Conservation (phyloP, 2,888 invertebrate genomes). For the Bimastos eiseni region DNA sequence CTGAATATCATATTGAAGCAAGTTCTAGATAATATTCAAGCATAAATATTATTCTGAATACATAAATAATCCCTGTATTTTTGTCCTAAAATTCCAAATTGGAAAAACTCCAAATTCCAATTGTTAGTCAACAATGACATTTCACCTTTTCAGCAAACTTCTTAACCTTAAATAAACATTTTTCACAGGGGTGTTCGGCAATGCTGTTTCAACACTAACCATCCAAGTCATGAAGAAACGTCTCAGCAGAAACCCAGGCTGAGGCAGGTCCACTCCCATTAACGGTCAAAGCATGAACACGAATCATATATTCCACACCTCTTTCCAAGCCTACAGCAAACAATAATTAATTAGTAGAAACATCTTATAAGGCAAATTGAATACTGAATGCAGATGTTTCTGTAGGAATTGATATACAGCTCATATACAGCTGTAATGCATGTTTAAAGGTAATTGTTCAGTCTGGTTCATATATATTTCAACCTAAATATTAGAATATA, state of each 20-base stretch:
- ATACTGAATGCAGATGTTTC: neutral
- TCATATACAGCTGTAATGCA: too few species aligned
- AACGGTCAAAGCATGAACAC: slow-evolving; percentile 85
- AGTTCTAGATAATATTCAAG: neutral
- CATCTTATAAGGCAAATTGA: neutral
- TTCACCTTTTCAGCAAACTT: neutral
- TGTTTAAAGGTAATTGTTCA: neutral
- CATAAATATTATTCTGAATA: neutral
- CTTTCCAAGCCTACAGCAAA: slow-evolving; percentile 70
- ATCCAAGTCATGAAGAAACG: slow-evolving; percentile 81
- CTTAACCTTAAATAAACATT: neutral
- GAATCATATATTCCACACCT: slow-evolving; percentile 78
- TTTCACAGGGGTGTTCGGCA: neutral
- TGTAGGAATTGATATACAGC: neutral
- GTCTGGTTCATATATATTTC: neutral
- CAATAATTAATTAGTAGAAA: neutral
- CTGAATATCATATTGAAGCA: neutral
- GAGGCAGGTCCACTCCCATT: slow-evolving; percentile 91
- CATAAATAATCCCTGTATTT: neutral
- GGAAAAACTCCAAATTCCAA: neutral
- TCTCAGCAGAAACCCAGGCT: slow-evolving; percentile 83
- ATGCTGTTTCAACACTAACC: slow-evolving; percentile 66
- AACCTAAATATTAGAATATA: neutral
- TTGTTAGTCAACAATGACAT: neutral
- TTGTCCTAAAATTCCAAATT: neutral